phyloP scores from a whole-genome alignment of 1,140 invertebrate species.

The Venturia canescens region DNA sequence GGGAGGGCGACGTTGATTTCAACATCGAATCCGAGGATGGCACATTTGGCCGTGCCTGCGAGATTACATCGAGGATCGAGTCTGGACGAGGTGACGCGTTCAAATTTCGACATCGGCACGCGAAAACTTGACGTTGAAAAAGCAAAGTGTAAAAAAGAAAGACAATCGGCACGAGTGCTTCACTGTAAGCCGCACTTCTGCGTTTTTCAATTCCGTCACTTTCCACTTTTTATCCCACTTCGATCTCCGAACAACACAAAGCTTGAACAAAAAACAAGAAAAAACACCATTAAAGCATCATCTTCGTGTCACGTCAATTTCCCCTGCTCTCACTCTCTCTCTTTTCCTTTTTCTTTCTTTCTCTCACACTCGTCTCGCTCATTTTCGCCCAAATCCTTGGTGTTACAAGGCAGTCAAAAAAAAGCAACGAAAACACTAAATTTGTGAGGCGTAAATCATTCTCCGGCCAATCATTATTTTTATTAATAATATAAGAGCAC shows the following conservation, averaged over 20 bases:
- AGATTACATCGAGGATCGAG: neutral
- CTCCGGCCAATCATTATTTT: no score
- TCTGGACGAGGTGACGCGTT: conserved; percentile 2
- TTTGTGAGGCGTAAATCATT: no score
- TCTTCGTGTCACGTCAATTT: neutral
- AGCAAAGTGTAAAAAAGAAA: neutral
- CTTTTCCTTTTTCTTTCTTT: neutral
- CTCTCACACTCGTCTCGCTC: neutral
- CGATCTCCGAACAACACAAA: neutral
- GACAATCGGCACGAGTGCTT: neutral
- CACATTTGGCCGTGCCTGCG: conserved; percentile 1
- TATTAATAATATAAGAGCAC: no score
- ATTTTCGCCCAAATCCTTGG: no score
- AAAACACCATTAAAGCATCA: neutral
- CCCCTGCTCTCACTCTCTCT: neutral
- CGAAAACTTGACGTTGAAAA: neutral
- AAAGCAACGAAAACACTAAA: no score
- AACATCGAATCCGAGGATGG: conserved; percentile 13
- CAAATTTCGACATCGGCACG: conserved; percentile 21
- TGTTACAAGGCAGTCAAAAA: no score
- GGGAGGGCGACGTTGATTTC: neutral
- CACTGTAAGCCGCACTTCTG: neutral
- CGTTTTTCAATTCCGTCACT: conserved; percentile 12
- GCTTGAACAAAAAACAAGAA: neutral
- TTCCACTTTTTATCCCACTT: neutral